These are phyloP conservation scores for Drosophila vallismaia DNA, from an alignment of 2,888 invertebrate genomes.

Conservation along the genomic window DNA sequence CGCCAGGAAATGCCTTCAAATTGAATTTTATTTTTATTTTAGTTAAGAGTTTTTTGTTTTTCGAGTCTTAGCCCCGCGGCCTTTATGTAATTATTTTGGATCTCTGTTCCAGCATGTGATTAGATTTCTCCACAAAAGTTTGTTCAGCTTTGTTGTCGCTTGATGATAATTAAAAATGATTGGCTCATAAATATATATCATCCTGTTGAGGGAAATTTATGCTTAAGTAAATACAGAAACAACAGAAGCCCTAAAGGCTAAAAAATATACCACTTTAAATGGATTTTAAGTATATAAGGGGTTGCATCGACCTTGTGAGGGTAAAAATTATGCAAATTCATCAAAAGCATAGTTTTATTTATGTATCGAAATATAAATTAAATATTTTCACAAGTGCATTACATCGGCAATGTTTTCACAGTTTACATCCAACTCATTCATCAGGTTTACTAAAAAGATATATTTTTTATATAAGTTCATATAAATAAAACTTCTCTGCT, in stretches of 20 bases:
- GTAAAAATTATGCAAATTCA: background rate
- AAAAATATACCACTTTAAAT: conserved; percentile 13
- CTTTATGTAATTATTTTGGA: conserved; percentile 61
- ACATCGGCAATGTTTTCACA: conserved; percentile 27
- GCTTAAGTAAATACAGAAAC: conserved; percentile 16
- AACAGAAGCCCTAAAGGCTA: conserved; percentile 19
- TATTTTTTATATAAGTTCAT: no score
- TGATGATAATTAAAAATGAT: conserved; percentile 68
- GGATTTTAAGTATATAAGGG: background rate
- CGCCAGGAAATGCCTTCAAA: conserved; percentile 53
- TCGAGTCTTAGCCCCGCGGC: conserved; percentile 10
- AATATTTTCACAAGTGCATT: conserved; percentile 11
- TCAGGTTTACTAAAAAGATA: conserved; percentile 9
- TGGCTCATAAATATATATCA: conserved; percentile 69
- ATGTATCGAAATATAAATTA: background rate
- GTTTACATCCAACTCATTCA: conserved; percentile 7
- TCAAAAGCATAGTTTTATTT: background rate
- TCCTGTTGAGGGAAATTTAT: conserved; percentile 38
- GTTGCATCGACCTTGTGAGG: conserved; percentile 3
- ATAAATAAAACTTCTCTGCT: background rate
- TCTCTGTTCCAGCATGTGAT: conserved; percentile 53
- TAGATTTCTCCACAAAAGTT: conserved; percentile 46
- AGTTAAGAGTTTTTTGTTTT: conserved; percentile 48
- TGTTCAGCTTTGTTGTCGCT: conserved; percentile 47
- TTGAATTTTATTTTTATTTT: conserved; percentile 73